Conservation (phyloP, 1,140 invertebrate species). For the Sitophilus oryzae region DNA sequence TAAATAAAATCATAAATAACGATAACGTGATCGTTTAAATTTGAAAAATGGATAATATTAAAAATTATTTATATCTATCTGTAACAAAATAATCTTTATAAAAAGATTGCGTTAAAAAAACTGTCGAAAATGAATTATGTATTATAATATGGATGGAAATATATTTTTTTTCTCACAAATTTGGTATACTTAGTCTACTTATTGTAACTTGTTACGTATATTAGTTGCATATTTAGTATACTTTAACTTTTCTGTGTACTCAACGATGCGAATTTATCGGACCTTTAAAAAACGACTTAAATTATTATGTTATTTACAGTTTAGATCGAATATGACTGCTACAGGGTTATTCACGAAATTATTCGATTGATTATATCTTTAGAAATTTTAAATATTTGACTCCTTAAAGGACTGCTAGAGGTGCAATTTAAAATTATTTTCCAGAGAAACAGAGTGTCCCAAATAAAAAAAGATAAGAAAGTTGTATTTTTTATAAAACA, state of each 20-base stretch:
- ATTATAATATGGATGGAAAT: conserved; percentile 36
- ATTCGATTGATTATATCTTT: no score
- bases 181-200: conserved; percentile 33
- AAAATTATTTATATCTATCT: not conserved
- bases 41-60: not conserved
- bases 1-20: not conserved
- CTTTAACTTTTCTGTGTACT: conserved; percentile 26
- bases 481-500: no score
- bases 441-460: not conserved
- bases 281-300: not conserved
- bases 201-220: conserved; percentile 44
- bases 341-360: no score
- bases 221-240: conserved; percentile 42
- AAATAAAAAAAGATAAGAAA: no score
- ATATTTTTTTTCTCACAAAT: conserved; percentile 23
- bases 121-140: conserved; percentile 16
- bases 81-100: not conserved
- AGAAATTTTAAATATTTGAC: no score
- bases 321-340: not conserved
- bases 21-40: not conserved
- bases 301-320: not conserved
- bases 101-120: not conserved
- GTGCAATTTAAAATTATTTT: not conserved
- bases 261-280: conserved; percentile 15
- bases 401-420: not conserved